Percentiles rank a stretch among this genome's conserved stretches.
Evolutionary conservation across 2,888 invertebrate genomes (phyloP).

Genomic region (Pristionchus entomophagus): DNA sequence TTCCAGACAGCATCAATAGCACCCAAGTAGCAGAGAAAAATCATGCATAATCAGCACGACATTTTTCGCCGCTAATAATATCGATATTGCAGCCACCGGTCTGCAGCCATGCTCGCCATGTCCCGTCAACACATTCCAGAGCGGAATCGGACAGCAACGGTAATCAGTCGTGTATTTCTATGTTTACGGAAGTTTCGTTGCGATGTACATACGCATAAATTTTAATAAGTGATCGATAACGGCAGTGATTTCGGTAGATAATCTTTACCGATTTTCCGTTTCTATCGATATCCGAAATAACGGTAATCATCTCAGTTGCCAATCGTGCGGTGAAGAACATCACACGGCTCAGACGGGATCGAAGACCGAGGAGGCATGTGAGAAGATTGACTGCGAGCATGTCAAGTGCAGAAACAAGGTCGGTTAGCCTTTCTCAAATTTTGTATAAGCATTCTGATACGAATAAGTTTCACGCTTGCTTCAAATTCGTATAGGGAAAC

Average conservation of each 20-base stretch:
- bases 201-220: too few species aligned
- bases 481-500: too few species aligned
- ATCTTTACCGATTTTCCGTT: neutral
- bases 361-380: constrained; percentile 59
- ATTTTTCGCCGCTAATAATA: too few species aligned
- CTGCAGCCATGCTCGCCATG: constrained; percentile 93
- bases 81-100: constrained; percentile 79
- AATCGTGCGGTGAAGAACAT: constrained; percentile 52
- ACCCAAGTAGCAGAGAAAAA: too few species aligned
- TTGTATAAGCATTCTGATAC: too few species aligned
- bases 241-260: neutral
- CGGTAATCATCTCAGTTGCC: constrained; percentile 1
- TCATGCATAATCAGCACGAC: too few species aligned
- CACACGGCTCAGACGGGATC: constrained; percentile 67
- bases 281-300: too few species aligned
- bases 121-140: constrained; percentile 92
- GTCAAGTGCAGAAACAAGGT: constrained; percentile 47
- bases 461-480: neutral
- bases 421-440: too few species aligned
- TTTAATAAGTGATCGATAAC: neutral
- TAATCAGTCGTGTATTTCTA: too few species aligned
- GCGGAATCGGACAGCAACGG: constrained; percentile 86
- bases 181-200: too few species aligned
- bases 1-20: neutral
- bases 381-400: constrained; percentile 43